These are phyloP conservation scores for Drosophila cardini DNA, from an alignment of 1,140 invertebrate genomes.

Conservation along the genomic window DNA sequence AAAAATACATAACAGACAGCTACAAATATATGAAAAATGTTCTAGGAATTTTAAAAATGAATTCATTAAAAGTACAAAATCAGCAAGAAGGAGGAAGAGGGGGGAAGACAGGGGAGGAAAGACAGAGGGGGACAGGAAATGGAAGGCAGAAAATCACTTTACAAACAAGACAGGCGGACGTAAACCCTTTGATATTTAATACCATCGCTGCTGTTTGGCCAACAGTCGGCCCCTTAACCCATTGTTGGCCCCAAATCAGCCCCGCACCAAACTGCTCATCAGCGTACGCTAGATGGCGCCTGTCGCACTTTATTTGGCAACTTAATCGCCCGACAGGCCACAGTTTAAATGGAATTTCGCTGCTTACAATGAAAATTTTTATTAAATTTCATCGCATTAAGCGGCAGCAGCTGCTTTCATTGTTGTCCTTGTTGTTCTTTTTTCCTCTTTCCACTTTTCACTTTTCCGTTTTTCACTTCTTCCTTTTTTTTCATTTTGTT, in stretches of 20 bases:
- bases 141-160: conserved; percentile 57
- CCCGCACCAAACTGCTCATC: conserved; percentile 1
- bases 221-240: conserved; percentile 57
- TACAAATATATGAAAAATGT: conserved; percentile 31
- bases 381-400: conserved; percentile 78
- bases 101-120: not conserved
- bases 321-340: conserved; percentile 76
- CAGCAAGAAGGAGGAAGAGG: conserved; percentile 33
- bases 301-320: conserved; percentile 79
- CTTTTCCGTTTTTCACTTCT: not conserved
- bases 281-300: conserved; percentile 43
- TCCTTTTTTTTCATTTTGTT: conserved; percentile 18
- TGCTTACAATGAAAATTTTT: conserved; percentile 56
- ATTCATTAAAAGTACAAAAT: conserved; percentile 83
- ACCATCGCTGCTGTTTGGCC: conserved; percentile 38
- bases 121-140: not conserved
- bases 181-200: conserved; percentile 81
- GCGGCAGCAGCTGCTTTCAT: conserved; percentile 50
- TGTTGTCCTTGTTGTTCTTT: conserved; percentile 25
- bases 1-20: conserved; percentile 23
- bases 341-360: conserved; percentile 71
- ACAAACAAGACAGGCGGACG: conserved; percentile 60
- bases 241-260: conserved; percentile 43
- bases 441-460: conserved; percentile 1
- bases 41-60: conserved; percentile 64